Evolutionary conservation across 2,797 vertebrate species (phyloP), one percentile per base, ranked within the genome.

Genomic region (Scarus forsteni): DNA sequence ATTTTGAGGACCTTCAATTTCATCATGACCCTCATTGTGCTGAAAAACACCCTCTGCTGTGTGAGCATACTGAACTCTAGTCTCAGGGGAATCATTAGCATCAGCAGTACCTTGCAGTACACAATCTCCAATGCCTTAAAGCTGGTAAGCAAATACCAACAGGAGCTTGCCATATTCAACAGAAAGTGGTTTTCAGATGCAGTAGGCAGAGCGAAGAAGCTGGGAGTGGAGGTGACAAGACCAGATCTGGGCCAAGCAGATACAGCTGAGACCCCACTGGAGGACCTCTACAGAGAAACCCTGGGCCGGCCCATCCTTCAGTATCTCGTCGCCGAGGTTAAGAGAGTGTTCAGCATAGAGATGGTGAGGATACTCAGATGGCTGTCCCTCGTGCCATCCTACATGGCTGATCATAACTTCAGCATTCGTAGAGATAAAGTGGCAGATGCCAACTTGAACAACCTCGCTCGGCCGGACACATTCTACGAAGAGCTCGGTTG

Each of bases 371-470:
- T 98, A 68, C 95, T 99, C 6, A 93, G 97, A 59, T 99, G 97
- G 93, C 93, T 99, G 4, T 98, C 97, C 0, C 76, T 99, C 19
- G 97, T 99, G 45, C 98, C 98, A 1, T 98, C 97, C 2, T 98
- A 98, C 80, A 99, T 99, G 98, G 97, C 97, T 0, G 98, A 99
- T 83, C 96, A 98, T 64, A 99, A 98, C 76, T 99, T 99, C 87
- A 98, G 96, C 80, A 99, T 98, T 0, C 96, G 96, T 0, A 96
- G 97, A 84, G 98, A 99, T 72, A 97, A 98, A 86, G 96, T 98
- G 0, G 96, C 97, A 3, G 96, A 98, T 34, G 95, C 97, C 59
- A 98, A 98, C 85, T 91, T 97, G 76, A 97, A 97, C 66, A 98
- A 98, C 88, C 93, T 99, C 0, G 96, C 97, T 0, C 96, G 97